A percentile compares a stretch with the other conserved stretches of the same genome.
Conservation (phyloP, 1,140 invertebrate genomes). For the Epicauta chinensis region DNA sequence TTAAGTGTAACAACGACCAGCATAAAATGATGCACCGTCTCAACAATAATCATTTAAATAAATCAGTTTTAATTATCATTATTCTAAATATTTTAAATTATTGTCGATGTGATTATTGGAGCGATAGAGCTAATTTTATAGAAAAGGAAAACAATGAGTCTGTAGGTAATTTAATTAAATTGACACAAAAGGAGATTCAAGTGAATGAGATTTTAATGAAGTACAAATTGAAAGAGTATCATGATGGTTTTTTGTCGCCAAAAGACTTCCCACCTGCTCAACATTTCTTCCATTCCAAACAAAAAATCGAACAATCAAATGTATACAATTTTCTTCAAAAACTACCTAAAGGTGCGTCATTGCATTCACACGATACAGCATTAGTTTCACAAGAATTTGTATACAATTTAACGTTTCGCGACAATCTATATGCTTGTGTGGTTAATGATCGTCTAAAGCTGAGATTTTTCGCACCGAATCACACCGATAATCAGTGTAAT, state of each 20-base stretch:
- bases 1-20: too few relatives aligned
- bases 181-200: constrained; percentile 50
- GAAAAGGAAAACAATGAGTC: constrained; percentile 36
- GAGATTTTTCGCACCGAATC: constrained; percentile 37
- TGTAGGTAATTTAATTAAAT: constrained; percentile 46
- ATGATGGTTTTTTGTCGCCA: constrained; percentile 6
- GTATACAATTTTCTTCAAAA: constrained; percentile 3
- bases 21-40: not conserved
- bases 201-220: constrained; percentile 62
- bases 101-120: constrained; percentile 41
- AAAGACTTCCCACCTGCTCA: not conserved
- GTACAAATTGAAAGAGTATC: constrained; percentile 51
- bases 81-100: too few relatives aligned
- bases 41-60: too few relatives aligned
- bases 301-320: not conserved
- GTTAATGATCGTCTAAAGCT: constrained; percentile 34
- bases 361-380: constrained; percentile 7
- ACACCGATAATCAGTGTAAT: constrained; percentile 42
- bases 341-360: constrained; percentile 46
- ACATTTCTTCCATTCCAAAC: constrained; percentile 41
- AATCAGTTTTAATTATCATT: too few relatives aligned
- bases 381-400: constrained; percentile 2
- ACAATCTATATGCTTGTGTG: constrained; percentile 61
- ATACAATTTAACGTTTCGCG: constrained; percentile 20
- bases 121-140: constrained; percentile 42